These are phyloP conservation scores for Mycetomoellerius zeteki DNA, from an alignment of 1,140 invertebrate species.

Conservation along the genomic window DNA sequence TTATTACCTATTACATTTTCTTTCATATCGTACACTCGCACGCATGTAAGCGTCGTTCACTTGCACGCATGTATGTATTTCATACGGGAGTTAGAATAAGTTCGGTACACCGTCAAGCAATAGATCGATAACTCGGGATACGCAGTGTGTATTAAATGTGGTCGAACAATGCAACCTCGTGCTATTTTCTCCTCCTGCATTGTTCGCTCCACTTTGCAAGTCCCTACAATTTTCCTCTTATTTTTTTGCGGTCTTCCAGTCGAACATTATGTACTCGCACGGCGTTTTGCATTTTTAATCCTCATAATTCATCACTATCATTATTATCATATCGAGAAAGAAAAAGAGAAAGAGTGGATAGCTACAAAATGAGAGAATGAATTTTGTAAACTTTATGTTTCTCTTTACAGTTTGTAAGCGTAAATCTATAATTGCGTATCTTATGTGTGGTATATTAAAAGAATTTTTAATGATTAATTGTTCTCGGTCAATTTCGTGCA, in stretches of 20 bases:
- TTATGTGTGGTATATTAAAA: too few species aligned
- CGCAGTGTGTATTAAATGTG: constrained; percentile 25
- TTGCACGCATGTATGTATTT: neutral
- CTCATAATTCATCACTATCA: neutral
- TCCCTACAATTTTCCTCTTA: neutral
- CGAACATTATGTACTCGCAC: constrained; percentile 18
- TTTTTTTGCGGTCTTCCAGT: neutral
- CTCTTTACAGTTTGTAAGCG: neutral
- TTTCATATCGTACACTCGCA: neutral
- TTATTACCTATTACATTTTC: neutral
- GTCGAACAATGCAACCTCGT: neutral
- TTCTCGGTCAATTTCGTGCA: neutral
- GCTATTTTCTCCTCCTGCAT: neutral
- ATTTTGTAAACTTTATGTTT: neutral
- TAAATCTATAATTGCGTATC: neutral
- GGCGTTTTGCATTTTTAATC: neutral
- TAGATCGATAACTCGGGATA: constrained; percentile 30
- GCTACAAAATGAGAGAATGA: neutral
- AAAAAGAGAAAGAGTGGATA: too few species aligned
- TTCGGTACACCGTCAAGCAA: neutral
- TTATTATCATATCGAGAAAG: neutral
- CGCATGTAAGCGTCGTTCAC: neutral
- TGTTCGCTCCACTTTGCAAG: neutral
- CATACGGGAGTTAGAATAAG: neutral
- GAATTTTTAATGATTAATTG: constrained; percentile 8